Percentiles rank a stretch among this genome's conserved stretches.
Conservation (phyloP, 2,888 invertebrate species). For the Scaptomyza cyrtandrae region DNA sequence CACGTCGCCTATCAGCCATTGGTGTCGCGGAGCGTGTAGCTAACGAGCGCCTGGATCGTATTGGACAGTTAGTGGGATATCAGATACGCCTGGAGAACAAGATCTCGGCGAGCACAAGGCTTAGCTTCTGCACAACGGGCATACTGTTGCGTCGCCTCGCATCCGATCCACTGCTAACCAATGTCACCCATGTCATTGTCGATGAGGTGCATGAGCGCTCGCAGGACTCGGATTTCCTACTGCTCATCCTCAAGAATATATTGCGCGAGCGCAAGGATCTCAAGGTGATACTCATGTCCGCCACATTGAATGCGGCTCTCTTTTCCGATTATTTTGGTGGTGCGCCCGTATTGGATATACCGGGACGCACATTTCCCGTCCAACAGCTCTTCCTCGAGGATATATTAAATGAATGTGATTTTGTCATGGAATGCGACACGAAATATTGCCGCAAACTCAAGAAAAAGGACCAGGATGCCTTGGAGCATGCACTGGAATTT, state of each 20-base stretch:
- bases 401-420: slow-evolving; percentile 88
- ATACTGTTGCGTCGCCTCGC: slow-evolving; percentile 93
- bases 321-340: slow-evolving; percentile 93
- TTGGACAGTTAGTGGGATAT: slow-evolving; percentile 86
- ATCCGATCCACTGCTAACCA: slow-evolving; percentile 90
- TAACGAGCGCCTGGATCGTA: slow-evolving; percentile 91
- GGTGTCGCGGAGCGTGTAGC: slow-evolving; percentile 97
- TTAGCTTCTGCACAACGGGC: slow-evolving; percentile 97
- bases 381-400: slow-evolving; percentile 93
- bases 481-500: slow-evolving; percentile 88
- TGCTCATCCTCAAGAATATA: slow-evolving; percentile 92
- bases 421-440: slow-evolving; percentile 87
- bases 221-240: slow-evolving; percentile 94
- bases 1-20: slow-evolving; percentile 95
- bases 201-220: slow-evolving; percentile 98
- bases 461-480: slow-evolving; percentile 86
- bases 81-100: slow-evolving; percentile 92
- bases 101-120: slow-evolving; percentile 90
- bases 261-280: slow-evolving; percentile 90
- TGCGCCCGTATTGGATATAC: slow-evolving; percentile 92
- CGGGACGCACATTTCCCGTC: slow-evolving; percentile 94
- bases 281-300: slow-evolving; percentile 96
- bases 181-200: slow-evolving; percentile 93
- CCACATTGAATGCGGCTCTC: slow-evolving; percentile 93
- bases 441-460: slow-evolving; percentile 86